Evolutionary conservation across 2,888 invertebrate genomes (phyloP), one percentile per base, ranked within the genome.

Genomic region (Melipona beecheii): DNA sequence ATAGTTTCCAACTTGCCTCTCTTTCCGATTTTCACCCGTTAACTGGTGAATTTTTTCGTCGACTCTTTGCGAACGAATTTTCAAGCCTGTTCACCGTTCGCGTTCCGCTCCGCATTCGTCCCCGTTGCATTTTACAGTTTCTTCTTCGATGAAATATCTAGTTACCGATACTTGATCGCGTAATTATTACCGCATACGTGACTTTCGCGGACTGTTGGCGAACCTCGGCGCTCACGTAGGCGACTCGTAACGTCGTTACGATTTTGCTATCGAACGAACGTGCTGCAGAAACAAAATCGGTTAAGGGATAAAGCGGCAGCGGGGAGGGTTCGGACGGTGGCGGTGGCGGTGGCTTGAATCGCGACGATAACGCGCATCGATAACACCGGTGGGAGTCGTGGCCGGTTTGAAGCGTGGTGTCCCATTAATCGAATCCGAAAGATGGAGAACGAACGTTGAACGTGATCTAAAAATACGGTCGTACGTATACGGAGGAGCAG

Each of bases 351-450:
- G 31, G n/a, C 50, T 31, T 27, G 74, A 81, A 64, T 72, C 69
- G 75, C 64, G 56, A 64, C 82, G 86, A 83, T 85, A 86, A 86
- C 76, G 69, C 75, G 62, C 36, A 64, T 75, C 77, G 87, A 87
- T 83, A 85, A 76, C 75, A 76, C 43, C 24, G 60, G 2, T 43
- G 43, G 43, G 1, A 71, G 75, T 83, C 86, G 82, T 27, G 27
- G 27, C 27, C 27, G 27, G 81, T 81, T 83, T 81, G 66, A 81
- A 83, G 70, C 43, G 43, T 6, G 82, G 75, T 69, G 19, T 73
- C 5, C 81, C 83, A 80, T 89, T 86, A 88, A 89, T 87, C 83
- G 86, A 84, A 87, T 75, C 77, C 69, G 43, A 52, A 65, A 62
- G 65, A 19, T 0, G 75, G 24, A 73, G 83, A 86, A 85, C 71